Base-by-base conservation (phyloP, 2,113 vertebrate species). In the Echinops telfairi region DNA sequence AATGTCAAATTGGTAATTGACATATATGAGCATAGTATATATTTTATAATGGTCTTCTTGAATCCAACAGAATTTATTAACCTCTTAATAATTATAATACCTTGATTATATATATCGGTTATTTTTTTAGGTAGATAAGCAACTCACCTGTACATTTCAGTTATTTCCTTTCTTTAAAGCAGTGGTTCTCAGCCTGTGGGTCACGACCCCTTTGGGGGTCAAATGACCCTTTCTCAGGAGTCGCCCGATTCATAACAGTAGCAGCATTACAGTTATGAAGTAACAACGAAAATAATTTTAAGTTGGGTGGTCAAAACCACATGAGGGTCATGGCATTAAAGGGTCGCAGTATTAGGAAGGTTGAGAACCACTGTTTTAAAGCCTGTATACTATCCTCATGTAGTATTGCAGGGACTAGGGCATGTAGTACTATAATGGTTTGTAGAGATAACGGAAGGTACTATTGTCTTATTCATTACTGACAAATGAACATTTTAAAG, bases 1-100 rank as follows among this genome's bases (percentile, higher is more conserved):
- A 70, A 47, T 86, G 82, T 77, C 38, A 78, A 79, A 78, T n/a
- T 58, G 43, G n/a, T 33, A 82, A 11, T 47, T 92, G 25, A 83
- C 5, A 0, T 79, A 68, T 33, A 66, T 68, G 4, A 20, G 20
- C 90, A 88, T 94, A 68, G 6, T 53, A 79, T 27, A 43, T 66
- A 87, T 27, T 79, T 73, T 20, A 40, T 77, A 3, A 62, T 33
- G 53, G n/a, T n/a, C 25, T 90, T 68, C 66, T 77, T 83, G 15
- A 1, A 75, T 33, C n/a, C 12, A 82, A 47, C 7, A 83, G 64
- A 75, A 31, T 0, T 77, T 40, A 31, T 57, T 4, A 0, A n/a
- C 31, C 81, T 75, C 5, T 71, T 77, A 77, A 66, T 27, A 89
- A 86, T 88, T 86, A 22, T 91, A 33, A 68, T 78, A 66, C 0